Evolutionary conservation across 2,113 vertebrate genomes (phyloP).

Genomic region (Glaucomys volans): DNA sequence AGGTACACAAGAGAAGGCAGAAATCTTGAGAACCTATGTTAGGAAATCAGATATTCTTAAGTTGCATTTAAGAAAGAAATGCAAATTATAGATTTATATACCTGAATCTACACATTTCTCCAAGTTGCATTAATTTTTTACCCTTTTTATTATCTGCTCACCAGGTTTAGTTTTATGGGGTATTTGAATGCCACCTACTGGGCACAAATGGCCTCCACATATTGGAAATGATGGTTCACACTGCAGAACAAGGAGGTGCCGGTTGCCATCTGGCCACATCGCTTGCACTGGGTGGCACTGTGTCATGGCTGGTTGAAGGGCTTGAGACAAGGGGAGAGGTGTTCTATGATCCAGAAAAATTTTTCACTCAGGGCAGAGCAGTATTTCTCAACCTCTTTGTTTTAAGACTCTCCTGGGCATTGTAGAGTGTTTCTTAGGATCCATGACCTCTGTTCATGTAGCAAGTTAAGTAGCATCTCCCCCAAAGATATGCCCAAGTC

Average conservation of each 20-base stretch:
- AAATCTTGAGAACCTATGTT: background rate
- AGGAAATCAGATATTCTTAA: background rate
- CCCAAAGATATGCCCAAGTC: background rate
- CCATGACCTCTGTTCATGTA: background rate
- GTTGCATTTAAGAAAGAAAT: background rate
- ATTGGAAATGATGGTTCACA: fast-evolving
- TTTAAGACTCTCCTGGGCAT: background rate
- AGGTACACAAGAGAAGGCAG: background rate
- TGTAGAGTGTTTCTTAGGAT: background rate
- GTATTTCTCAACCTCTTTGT: background rate
- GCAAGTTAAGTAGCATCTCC: background rate
- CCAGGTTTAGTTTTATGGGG: background rate
- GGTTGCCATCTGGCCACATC: background rate
- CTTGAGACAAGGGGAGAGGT: background rate
- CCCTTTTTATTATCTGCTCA: background rate
- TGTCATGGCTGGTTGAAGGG: background rate
- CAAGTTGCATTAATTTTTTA: background rate
- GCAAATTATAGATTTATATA: background rate
- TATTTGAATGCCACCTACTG: conserved; percentile 81
- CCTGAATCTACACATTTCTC: background rate
- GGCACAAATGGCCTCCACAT: background rate
- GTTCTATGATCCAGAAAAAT: background rate
- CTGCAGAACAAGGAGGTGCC: fast-evolving
- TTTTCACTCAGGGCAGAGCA: background rate
- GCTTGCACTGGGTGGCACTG: fast-evolving